These are phyloP conservation scores for Trachelus troglodyta DNA, from an alignment of 2,888 invertebrate species.

Conservation along the genomic window DNA sequence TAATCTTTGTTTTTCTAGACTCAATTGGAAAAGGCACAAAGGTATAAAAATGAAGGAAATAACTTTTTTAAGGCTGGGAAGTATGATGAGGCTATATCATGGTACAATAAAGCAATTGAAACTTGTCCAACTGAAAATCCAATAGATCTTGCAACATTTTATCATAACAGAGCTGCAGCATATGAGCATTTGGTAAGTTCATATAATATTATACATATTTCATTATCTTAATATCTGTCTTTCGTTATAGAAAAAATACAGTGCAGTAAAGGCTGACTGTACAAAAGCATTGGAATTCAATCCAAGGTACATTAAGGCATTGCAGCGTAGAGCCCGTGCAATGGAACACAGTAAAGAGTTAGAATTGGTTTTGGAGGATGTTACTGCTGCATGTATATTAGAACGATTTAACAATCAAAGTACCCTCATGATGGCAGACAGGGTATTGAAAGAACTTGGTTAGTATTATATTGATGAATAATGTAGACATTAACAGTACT, in stretches of 20 bases:
- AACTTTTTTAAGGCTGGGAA: slow-evolving; percentile 85
- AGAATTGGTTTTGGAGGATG: slow-evolving; percentile 87
- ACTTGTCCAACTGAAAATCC: slow-evolving; percentile 81
- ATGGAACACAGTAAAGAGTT: slow-evolving; percentile 85
- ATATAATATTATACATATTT: neutral
- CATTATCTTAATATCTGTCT: neutral
- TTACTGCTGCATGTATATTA: slow-evolving; percentile 91
- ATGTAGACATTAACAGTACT: neutral
- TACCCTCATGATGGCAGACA: slow-evolving; percentile 86
- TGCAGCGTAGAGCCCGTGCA: slow-evolving; percentile 84
- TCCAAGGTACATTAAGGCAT: slow-evolving; percentile 88
- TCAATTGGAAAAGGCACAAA: slow-evolving; percentile 79
- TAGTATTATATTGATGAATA: slow-evolving; percentile 25
- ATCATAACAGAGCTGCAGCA: slow-evolving; percentile 96
- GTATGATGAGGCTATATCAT: slow-evolving; percentile 89
- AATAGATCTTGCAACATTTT: slow-evolving; percentile 87
- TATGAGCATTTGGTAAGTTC: slow-evolving; percentile 83
- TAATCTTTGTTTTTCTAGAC: slow-evolving; percentile 60
- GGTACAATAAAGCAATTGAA: slow-evolving; percentile 94
- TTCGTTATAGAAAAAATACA: slow-evolving; percentile 75
- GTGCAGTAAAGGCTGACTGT: slow-evolving; percentile 88
- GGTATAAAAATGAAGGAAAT: slow-evolving; percentile 91
- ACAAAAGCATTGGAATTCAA: slow-evolving; percentile 86
- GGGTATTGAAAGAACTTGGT: slow-evolving; percentile 87
- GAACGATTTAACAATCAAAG: slow-evolving; percentile 88